Base-by-base conservation (phyloP, 2,797 vertebrate genomes). In the Alcedo quadribrachys region DNA sequence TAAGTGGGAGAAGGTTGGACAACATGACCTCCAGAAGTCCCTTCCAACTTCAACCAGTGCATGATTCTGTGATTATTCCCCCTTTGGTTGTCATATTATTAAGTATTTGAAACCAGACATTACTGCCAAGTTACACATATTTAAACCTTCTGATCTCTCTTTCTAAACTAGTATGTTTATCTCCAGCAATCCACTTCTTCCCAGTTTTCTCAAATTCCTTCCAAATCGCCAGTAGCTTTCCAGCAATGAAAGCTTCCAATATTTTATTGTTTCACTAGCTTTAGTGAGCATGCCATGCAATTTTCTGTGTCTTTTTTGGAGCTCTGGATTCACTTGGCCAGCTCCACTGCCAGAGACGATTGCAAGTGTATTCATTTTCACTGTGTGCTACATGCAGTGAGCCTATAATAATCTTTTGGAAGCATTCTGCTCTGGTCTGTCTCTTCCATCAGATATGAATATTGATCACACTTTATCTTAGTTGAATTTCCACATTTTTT, bases 131-230 rank as follows among this genome's bases (percentile, higher is more conserved):
- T 92, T 78, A 75, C 16, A 53, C 40, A 28, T 62, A 91, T 71
- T 87, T 93, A 82, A 90, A 82, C 78, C 61, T 92, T 93, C 69
- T 65, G 21, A 87, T 78, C 68, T 37, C 67, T 91, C 73, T 58
- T 92, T 85, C 43, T 78, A 85, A 92, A 91, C 24, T 62, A 85
- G 5, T 45, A 46, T 87, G 21, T 73, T 54, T 80, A 68, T 67
- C 87, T 71, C 71, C 7, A 9, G 81, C 69, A 89, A 75, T n/a
- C 54, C 5, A 45, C 12, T 85, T 85, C 89, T 89, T 82, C 89
- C 70, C 90, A 90, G 40, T 90, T 92, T 81, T 87, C 84, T 85
- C 48, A 92, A 92, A 95, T 78, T 71, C 58, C 62, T 66, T 85
- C 75, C 57, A 93, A 95, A 93, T 89, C 81, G 75, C 32, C 45